Percentiles rank a stretch among this genome's conserved stretches.
Evolutionary conservation across 2,888 invertebrate species (phyloP).

Genomic region (Electrophaes corylata): DNA sequence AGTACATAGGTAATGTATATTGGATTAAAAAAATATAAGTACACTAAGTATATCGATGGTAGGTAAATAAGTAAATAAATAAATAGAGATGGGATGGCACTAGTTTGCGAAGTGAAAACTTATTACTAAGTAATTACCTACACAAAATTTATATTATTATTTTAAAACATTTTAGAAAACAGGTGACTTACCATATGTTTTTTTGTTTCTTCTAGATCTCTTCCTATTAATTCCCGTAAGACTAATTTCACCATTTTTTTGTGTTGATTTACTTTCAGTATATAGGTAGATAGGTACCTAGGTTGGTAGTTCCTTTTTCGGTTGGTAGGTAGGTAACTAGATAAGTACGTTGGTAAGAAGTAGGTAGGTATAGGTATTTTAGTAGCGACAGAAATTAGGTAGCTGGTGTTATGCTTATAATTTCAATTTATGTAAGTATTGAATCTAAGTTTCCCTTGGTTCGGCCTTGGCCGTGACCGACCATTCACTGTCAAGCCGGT

Average conservation of each 20-base stretch:
- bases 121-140: no score
- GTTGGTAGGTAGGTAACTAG: neutral
- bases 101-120: neutral
- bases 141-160: neutral
- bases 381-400: neutral
- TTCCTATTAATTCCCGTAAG: slow-evolving; percentile 72
- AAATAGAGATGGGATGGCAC: no score
- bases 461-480: slow-evolving; percentile 81
- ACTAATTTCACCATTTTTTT: slow-evolving; percentile 64
- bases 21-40: no score
- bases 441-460: slow-evolving; percentile 43
- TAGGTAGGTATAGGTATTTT: neutral
- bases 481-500: slow-evolving; percentile 72
- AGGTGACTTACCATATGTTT: slow-evolving; percentile 64
- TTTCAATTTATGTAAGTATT: neutral
- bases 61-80: no score
- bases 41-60: no score
- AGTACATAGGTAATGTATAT: no score
- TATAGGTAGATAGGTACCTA: neutral
- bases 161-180: no score
- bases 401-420: neutral
- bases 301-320: neutral
- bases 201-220: slow-evolving; percentile 66
- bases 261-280: neutral
- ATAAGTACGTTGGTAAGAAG: no score